Conservation (phyloP, 2,888 invertebrate species). For the Diaperis boleti region DNA sequence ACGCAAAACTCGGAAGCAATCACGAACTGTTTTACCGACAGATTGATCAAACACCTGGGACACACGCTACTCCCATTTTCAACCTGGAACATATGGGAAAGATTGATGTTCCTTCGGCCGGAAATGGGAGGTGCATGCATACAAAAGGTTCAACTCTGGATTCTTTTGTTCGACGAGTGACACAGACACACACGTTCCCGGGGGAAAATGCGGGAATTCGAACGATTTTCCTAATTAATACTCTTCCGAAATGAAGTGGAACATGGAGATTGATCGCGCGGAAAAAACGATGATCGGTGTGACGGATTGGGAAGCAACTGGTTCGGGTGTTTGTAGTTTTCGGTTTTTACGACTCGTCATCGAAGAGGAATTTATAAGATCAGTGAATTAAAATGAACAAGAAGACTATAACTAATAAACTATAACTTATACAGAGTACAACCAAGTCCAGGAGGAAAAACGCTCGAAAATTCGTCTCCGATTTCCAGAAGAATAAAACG, state of each 20-base stretch:
- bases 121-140: constrained; percentile 52
- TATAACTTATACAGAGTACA: no score
- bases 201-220: not conserved
- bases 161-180: constrained; percentile 10
- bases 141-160: constrained; percentile 48
- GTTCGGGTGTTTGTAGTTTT: not conserved
- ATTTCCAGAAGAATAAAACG: no score
- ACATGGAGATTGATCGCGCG: not conserved
- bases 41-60: constrained; percentile 60
- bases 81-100: constrained; percentile 55
- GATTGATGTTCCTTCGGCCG: constrained; percentile 55
- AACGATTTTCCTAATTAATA: not conserved
- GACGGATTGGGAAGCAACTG: not conserved
- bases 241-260: not conserved
- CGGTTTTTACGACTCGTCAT: not conserved
- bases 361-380: not conserved
- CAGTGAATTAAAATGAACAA: no score
- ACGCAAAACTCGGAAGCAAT: constrained; percentile 55
- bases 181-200: not conserved
- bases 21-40: constrained; percentile 56
- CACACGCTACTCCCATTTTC: constrained; percentile 49
- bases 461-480: no score
- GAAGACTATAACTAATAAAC: no score
- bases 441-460: no score
- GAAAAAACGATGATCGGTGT: not conserved